Percentiles rank a stretch among this genome's conserved stretches.
Conservation (phyloP, 2,888 invertebrate species). For the Lithophane ornitopus region DNA sequence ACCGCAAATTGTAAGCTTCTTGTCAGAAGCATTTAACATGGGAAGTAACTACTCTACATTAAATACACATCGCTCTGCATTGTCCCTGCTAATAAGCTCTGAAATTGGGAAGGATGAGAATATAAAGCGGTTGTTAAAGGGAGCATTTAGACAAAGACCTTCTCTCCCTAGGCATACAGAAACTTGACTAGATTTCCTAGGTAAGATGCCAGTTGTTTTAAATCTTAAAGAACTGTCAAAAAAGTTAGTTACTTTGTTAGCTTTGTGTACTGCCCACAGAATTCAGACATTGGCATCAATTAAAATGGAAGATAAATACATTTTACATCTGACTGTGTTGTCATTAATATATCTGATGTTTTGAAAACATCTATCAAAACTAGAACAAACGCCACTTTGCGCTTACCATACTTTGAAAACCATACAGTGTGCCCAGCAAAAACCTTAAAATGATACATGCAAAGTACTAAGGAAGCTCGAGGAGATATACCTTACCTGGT, state of each 20-base stretch:
- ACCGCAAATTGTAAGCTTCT: background rate
- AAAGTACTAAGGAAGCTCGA: constrained; percentile 17
- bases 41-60: constrained; percentile 2
- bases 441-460: background rate
- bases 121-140: too few species aligned
- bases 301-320: constrained; percentile 3
- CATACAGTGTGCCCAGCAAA: too few species aligned
- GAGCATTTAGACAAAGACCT: too few species aligned
- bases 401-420: constrained; percentile 1
- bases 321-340: background rate
- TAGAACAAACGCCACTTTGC: background rate
- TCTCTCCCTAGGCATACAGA: constrained; percentile 4
- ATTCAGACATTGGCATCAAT: constrained; percentile 7
- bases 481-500: too few species aligned
- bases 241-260: background rate
- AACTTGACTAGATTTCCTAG: constrained; percentile 9
- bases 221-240: constrained; percentile 15
- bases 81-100: too few species aligned
- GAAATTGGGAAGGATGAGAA: too few species aligned
- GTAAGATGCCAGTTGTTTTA: background rate
- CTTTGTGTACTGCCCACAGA: constrained; percentile 20
- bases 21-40: background rate
- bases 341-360: constrained; percentile 15
- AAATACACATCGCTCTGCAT: too few species aligned
- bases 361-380: constrained; percentile 3